Evolutionary conservation across 1,140 invertebrate genomes (phyloP).

Genomic region (Eumaeus atala): DNA sequence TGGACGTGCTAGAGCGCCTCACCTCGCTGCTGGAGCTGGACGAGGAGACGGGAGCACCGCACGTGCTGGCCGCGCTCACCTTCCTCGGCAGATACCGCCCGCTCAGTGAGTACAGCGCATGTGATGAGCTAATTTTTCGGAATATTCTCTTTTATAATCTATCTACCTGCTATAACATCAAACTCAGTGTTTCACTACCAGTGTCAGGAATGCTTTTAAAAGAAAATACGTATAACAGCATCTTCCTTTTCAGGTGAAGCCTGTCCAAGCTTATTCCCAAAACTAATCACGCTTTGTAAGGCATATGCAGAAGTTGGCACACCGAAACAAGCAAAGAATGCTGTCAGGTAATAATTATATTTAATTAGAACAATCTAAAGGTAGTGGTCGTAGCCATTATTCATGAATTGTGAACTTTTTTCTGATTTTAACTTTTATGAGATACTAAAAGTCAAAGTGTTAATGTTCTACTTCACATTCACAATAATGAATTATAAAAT

Average conservation of each 20-base stretch:
- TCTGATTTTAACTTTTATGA: no score
- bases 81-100: constrained; percentile 91
- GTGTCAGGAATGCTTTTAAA: no score
- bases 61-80: constrained; percentile 88
- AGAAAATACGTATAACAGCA: not conserved
- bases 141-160: no score
- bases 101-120: constrained; percentile 75
- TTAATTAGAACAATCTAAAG: no score
- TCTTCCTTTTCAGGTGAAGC: constrained; percentile 80
- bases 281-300: constrained; percentile 89
- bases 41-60: constrained; percentile 87
- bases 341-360: constrained; percentile 83
- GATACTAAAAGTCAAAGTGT: no score
- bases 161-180: no score
- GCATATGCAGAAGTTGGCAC: constrained; percentile 90
- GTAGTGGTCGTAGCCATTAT: no score
- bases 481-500: no score
- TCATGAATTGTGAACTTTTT: no score
- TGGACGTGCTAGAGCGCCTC: constrained; percentile 87
- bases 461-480: no score
- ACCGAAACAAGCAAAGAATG: constrained; percentile 96
- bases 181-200: no score
- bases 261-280: constrained; percentile 81
- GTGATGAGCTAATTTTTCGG: no score
- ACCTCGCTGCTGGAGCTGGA: constrained; percentile 86